Evolutionary conservation across 2,888 invertebrate species (phyloP).

Genomic region (Vanessa cardui): DNA sequence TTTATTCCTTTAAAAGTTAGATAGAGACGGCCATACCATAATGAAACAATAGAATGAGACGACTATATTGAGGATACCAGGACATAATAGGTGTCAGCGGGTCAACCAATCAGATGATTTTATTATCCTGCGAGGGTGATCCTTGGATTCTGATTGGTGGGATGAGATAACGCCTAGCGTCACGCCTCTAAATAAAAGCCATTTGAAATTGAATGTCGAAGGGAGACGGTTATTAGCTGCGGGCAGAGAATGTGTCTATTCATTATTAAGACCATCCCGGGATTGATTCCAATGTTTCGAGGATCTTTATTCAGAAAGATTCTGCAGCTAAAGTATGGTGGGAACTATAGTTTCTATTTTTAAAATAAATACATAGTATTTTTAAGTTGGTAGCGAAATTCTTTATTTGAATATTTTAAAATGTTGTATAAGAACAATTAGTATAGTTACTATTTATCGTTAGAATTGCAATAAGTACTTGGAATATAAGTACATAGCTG

Average conservation of each 20-base stretch:
- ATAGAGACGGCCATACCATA: conserved; percentile 38
- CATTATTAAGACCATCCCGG: neutral
- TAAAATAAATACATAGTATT: no score
- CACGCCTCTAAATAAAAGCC: conserved; percentile 67
- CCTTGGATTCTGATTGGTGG: conserved; percentile 69
- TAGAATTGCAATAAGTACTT: no score
- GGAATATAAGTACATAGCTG: no score
- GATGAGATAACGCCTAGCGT: conserved; percentile 68
- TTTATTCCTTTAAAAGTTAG: conserved; percentile 28
- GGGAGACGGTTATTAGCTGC: conserved; percentile 48
- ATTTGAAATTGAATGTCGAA: conserved; percentile 74
- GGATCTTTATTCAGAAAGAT: neutral
- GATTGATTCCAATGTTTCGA: neutral
- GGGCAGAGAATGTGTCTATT: neutral
- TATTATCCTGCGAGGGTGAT: conserved; percentile 74
- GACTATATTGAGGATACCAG: conserved; percentile 58
- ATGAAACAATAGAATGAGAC: conserved; percentile 57
- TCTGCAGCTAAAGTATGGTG: neutral
- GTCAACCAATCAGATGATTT: conserved; percentile 60
- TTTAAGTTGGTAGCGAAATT: no score
- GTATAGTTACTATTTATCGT: no score
- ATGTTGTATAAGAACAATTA: no score
- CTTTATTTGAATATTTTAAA: no score
- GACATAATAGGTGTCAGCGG: conserved; percentile 60
- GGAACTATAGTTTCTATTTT: neutral